phyloP scores from a whole-genome alignment of 2,797 vertebrate species.

The Pangasius sanitwongsei region DNA sequence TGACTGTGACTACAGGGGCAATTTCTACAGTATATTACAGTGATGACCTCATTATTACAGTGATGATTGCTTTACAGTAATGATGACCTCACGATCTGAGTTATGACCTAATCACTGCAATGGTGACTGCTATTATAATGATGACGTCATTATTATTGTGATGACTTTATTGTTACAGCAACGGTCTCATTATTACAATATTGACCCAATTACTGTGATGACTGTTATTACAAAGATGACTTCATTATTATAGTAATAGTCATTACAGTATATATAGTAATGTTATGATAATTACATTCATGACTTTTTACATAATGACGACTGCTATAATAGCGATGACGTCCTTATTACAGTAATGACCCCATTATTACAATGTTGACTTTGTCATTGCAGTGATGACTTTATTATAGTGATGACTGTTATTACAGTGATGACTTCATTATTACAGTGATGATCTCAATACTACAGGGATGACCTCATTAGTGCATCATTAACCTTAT shows the following conservation, averaged over 20 bases:
- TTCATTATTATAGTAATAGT: not conserved
- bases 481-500: not conserved
- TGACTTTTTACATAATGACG: not conserved
- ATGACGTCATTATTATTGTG: not conserved
- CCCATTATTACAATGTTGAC: too few species aligned
- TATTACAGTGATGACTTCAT: too few species aligned
- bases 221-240: not conserved
- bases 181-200: not conserved
- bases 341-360: too few species aligned
- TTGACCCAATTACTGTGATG: not conserved
- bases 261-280: not conserved
- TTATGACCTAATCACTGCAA: not conserved
- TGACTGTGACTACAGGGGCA: too few species aligned
- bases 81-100: not conserved
- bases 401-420: too few species aligned
- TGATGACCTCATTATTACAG: not conserved
- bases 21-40: not conserved
- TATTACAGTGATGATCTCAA: not conserved
- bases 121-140: not conserved
- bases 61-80: not conserved
- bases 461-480: not conserved
- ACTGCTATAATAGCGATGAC: too few species aligned
- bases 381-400: too few species aligned
- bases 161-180: not conserved
- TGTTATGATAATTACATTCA: not conserved